These are phyloP conservation scores for Aphidoletes aphidimyza DNA, from an alignment of 2,888 invertebrate genomes.

Conservation along the genomic window DNA sequence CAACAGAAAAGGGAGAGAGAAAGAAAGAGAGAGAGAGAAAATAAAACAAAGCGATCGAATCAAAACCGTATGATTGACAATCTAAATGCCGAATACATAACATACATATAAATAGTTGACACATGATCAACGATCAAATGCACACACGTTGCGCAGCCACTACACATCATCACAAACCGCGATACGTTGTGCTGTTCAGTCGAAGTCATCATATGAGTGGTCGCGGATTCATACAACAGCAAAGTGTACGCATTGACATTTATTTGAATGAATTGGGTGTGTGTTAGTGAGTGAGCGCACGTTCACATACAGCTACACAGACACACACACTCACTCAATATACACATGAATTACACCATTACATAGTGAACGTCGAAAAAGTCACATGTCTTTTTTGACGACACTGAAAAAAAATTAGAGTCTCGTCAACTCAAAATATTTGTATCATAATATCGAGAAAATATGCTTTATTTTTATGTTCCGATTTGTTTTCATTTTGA, in stretches of 20 bases:
- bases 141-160: background rate
- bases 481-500: background rate
- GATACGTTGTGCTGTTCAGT: background rate
- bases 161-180: background rate
- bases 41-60: no score
- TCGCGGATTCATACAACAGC: no score
- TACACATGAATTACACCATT: background rate
- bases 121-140: constrained; percentile 38
- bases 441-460: background rate
- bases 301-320: no score
- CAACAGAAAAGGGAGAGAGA: no score
- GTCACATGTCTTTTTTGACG: constrained; percentile 49
- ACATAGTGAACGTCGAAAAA: background rate
- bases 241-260: background rate
- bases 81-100: background rate
- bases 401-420: constrained; percentile 44
- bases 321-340: background rate
- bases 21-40: no score
- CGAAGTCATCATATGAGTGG: background rate
- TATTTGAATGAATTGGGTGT: background rate
- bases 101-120: background rate
- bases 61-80: background rate
- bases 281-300: no score
- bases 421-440: constrained; percentile 5
- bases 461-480: background rate